Evolutionary conservation across 2,113 vertebrate genomes (phyloP), one percentile per base, ranked within the genome.

Genomic region (Glaucomys volans): DNA sequence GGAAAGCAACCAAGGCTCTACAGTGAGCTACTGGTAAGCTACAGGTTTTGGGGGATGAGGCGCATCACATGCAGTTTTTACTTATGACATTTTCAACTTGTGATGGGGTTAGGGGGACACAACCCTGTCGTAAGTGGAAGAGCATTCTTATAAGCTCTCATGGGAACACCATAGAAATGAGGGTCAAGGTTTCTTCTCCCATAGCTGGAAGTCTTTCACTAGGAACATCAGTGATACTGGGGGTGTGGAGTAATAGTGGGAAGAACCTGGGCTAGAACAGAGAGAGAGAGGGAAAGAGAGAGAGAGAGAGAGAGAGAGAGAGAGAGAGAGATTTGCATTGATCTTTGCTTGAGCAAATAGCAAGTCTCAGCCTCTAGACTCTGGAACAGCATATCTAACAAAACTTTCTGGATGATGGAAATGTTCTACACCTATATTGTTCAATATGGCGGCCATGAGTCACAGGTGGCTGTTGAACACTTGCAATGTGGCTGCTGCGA

Each of bases 81-180:
- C 76, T 35, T 69, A 24, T 22, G 14, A 35, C 52, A 86, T 32
- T 54, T 82, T 62, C 18, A 64, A 64, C 28, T 57, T 17, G 32
- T 6, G 16, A 16, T 3, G 35, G 24, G 50, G 10, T 57, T 67
- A n/a, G 57, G 6, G 72, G 62, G 62, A 57, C 17, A 40, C 37
- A 35, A 50, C 35, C 32, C 12, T 2, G 17, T 28, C 28, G 18
- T 32, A n/a, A 30, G n/a, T 50, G 28, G 12, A 94, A 50, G 26
- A 6, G 22, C 12, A 5, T 44, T 8, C 3, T 5, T 42, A 0
- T 40, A 5, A 32, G 5, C 24, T 17, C 30, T 47, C 40, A 0
- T 3, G 8, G 85, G 11, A 66, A 74, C 5, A 74, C 7, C 4
- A 28, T 13, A 62, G 75, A 87, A 47, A 74, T 32, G 20, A 8